phyloP scores from a whole-genome alignment of 92 coral and sea anemone genomes.

The Zoanthus sansibaricus region DNA sequence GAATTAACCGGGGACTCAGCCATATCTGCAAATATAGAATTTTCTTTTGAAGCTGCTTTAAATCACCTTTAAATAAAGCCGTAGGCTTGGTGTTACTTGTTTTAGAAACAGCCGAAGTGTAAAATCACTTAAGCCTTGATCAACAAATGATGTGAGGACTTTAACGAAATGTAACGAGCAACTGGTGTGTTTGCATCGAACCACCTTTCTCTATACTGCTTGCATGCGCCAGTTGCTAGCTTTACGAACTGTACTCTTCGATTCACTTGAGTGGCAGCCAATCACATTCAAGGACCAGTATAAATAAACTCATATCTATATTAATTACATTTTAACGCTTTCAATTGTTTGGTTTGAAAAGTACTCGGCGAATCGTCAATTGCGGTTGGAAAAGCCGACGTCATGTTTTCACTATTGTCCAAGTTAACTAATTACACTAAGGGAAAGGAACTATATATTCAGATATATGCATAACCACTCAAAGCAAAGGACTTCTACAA shows the following conservation, averaged over 20 bases:
- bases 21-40: conserved; percentile 51
- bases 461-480: conserved; percentile 49
- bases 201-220: conserved; percentile 61
- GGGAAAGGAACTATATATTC: conserved; percentile 57
- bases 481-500: background rate
- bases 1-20: conserved; percentile 85
- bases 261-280: conserved; percentile 94
- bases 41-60: conserved; percentile 32
- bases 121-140: conserved; percentile 65
- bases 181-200: conserved; percentile 74
- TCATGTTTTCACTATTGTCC: conserved; percentile 61
- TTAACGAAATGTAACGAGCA: conserved; percentile 38
- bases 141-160: conserved; percentile 51
- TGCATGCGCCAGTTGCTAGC: conserved; percentile 91
- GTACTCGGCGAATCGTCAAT: conserved; percentile 92
- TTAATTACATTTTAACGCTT: conserved; percentile 99
- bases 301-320: conserved; percentile 99
- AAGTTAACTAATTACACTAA: conserved; percentile 73
- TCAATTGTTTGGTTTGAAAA: conserved; percentile 95
- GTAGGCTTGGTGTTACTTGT: conserved; percentile 16
- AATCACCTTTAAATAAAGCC: conserved; percentile 33
- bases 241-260: conserved; percentile 95
- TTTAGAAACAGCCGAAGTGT: conserved; percentile 28
- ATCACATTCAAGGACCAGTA: conserved; percentile 88
- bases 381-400: conserved; percentile 83